phyloP scores from a whole-genome alignment of 2,113 vertebrate species.

The Petaurus breviceps region DNA sequence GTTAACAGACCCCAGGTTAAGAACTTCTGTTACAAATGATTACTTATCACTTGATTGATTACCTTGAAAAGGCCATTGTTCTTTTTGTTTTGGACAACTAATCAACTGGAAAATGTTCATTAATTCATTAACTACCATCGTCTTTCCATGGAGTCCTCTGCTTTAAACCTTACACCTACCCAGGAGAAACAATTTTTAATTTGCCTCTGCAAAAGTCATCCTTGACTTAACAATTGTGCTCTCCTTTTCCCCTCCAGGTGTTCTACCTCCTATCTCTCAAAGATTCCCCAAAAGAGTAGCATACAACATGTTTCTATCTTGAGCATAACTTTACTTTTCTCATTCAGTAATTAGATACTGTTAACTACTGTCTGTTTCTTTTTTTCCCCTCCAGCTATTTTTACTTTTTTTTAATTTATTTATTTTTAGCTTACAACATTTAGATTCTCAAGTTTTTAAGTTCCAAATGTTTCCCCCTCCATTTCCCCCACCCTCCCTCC shows the following conservation, averaged over 20 bases:
- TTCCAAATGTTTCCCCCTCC: no score
- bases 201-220: neutral
- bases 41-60: neutral
- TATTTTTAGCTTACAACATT: no score
- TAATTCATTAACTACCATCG: neutral
- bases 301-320: neutral
- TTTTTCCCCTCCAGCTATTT: no score
- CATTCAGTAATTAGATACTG: neutral
- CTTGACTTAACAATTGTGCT: neutral
- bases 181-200: neutral
- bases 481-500: no score
- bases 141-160: neutral
- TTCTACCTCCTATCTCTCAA: neutral
- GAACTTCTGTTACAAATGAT: neutral
- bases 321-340: neutral
- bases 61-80: neutral
- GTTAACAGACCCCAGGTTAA: neutral
- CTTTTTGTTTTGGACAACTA: neutral
- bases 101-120: neutral
- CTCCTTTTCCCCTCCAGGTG: neutral
- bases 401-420: no score
- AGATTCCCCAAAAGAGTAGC: neutral
- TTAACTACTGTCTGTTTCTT: neutral
- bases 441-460: no score
- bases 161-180: neutral